Evolutionary conservation across 2,888 invertebrate species (phyloP).

Genomic region (Piscicola geometra): DNA sequence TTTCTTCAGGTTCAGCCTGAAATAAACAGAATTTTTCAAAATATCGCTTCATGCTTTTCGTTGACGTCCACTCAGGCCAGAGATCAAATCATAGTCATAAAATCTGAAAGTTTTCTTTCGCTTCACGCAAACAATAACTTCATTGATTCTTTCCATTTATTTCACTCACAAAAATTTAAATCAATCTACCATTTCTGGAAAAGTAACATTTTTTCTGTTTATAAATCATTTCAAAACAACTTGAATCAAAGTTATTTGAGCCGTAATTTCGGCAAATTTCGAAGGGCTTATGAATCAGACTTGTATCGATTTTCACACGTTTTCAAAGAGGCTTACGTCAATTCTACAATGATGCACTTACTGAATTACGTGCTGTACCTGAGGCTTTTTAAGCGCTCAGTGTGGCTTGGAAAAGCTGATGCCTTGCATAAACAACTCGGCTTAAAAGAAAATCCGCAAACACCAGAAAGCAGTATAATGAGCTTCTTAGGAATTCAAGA

Average conservation of each 20-base stretch:
- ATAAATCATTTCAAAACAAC: background rate
- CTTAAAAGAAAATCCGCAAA: background rate
- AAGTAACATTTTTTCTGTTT: background rate
- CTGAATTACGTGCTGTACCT: background rate
- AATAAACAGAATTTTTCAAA: background rate
- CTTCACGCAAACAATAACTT: background rate
- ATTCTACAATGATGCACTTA: background rate
- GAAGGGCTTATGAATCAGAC: background rate
- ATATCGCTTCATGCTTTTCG: background rate
- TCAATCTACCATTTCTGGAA: background rate
- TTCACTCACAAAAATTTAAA: background rate
- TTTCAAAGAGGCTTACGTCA: background rate
- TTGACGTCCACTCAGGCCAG: background rate
- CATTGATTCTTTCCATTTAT: background rate
- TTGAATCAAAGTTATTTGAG: background rate
- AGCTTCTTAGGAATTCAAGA: background rate
- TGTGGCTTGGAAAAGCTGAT: background rate
- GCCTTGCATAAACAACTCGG: background rate
- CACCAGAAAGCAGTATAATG: background rate
- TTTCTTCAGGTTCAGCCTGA: conserved; percentile 18
- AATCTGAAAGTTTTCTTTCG: background rate
- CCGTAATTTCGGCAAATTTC: background rate
- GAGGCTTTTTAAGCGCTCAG: background rate
- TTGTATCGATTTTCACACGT: background rate
- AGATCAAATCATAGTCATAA: background rate